phyloP scores from a whole-genome alignment of 2,888 invertebrate genomes.

The Troilus luridus region DNA sequence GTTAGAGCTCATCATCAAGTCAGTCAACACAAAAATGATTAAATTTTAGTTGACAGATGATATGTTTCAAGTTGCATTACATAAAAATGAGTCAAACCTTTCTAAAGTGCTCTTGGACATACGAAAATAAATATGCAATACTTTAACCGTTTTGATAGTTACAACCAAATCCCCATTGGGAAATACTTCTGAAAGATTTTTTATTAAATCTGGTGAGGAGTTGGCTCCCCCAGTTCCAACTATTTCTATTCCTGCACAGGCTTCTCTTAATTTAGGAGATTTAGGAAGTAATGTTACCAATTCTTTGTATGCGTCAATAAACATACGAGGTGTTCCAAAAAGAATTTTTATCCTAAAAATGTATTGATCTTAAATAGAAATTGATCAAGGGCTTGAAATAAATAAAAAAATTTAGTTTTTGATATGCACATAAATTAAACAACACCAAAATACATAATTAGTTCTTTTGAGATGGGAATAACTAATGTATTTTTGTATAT shows the following conservation, averaged over 20 bases:
- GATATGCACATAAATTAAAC: neutral
- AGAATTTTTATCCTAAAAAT: neutral
- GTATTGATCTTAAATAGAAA: neutral
- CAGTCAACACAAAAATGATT: neutral
- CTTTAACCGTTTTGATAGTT: neutral
- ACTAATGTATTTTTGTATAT: neutral
- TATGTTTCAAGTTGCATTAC: neutral
- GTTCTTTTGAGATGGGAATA: neutral
- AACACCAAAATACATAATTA: neutral
- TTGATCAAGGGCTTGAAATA: neutral
- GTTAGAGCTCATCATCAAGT: too few species aligned
- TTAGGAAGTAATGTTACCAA: neutral
- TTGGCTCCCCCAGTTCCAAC: neutral
- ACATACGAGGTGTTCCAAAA: conserved; percentile 26
- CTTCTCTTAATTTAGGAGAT: neutral
- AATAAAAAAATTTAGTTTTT: neutral
- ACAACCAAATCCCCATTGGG: conserved; percentile 18
- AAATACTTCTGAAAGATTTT: neutral
- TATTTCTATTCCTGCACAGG: neutral
- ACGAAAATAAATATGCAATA: neutral
- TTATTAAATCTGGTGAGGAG: neutral
- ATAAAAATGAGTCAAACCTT: neutral
- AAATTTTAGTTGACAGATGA: neutral
- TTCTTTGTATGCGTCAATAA: neutral
- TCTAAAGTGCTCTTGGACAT: neutral